Evolutionary conservation across 2,888 invertebrate species (phyloP).

Genomic region (Hipparchia sbordonii): DNA sequence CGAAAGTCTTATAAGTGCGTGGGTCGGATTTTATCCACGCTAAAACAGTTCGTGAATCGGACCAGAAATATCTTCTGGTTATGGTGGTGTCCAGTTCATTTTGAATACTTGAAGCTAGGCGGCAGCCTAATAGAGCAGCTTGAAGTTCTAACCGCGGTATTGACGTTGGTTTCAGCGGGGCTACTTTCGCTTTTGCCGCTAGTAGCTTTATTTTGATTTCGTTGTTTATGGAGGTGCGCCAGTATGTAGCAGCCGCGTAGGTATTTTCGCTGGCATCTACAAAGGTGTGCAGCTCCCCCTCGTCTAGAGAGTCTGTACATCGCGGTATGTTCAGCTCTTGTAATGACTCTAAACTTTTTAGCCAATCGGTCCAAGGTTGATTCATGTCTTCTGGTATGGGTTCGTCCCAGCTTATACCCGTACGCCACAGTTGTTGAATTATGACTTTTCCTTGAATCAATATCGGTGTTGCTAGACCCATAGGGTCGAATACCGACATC

Average conservation of each 20-base stretch:
- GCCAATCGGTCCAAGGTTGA: neutral
- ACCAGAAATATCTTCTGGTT: neutral
- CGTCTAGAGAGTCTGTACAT: neutral
- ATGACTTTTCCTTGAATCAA: slow-evolving; percentile 15
- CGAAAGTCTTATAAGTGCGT: neutral
- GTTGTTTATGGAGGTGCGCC: neutral
- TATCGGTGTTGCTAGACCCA: slow-evolving; percentile 27
- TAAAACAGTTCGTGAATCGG: neutral
- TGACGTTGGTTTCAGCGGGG: neutral
- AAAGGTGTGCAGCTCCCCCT: neutral
- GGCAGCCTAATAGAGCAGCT: neutral
- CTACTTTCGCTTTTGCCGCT: neutral
- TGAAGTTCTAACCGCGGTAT: neutral
- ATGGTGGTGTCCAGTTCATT: neutral
- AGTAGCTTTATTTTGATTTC: neutral
- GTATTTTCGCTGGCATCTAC: neutral
- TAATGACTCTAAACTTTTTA: neutral
- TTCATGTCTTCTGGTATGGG: neutral
- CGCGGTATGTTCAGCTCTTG: neutral
- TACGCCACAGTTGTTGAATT: slow-evolving; percentile 30
- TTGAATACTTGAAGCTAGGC: neutral
- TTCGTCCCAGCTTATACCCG: slow-evolving; percentile 26
- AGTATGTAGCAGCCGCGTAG: neutral
- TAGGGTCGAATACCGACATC: slow-evolving; percentile 47
- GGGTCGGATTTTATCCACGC: neutral